Evolutionary conservation across 2,113 vertebrate genomes (phyloP).

Genomic region (Sander vitreus): DNA sequence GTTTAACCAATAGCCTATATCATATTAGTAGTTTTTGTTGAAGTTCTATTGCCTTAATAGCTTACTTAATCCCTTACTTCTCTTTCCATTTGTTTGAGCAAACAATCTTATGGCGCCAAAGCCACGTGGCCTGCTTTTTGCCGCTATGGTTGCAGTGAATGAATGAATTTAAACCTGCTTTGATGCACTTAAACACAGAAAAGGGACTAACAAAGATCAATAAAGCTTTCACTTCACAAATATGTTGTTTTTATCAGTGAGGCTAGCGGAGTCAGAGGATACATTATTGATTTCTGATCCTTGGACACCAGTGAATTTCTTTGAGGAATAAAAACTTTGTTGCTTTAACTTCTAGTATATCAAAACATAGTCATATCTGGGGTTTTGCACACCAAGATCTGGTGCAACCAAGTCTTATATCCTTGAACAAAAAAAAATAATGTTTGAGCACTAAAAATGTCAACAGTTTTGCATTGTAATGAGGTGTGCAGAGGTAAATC

Average conservation of each 20-base stretch:
- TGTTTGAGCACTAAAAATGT: background rate
- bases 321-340: constrained; percentile 62
- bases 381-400: background rate
- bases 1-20: background rate
- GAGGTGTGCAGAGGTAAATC: constrained; percentile 37
- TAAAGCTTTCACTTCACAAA: constrained; percentile 68
- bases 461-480: constrained; percentile 48
- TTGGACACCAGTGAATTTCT: constrained; percentile 60
- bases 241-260: constrained; percentile 49
- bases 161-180: constrained; percentile 23
- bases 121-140: background rate
- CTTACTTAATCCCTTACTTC: background rate
- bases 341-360: constrained; percentile 16
- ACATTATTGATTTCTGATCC: constrained; percentile 72
- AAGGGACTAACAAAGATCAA: constrained; percentile 54
- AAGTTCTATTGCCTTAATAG: background rate
- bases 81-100: constrained; percentile 2
- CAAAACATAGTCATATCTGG: constrained; percentile 16
- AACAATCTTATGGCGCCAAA: background rate
- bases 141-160: background rate
- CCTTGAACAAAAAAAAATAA: constrained; percentile 26
- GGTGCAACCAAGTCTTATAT: constrained; percentile 31
- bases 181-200: constrained; percentile 42
- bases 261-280: constrained; percentile 51
- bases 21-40: background rate